Conservation (phyloP, 2,888 invertebrate species). For the Macaria notata region DNA sequence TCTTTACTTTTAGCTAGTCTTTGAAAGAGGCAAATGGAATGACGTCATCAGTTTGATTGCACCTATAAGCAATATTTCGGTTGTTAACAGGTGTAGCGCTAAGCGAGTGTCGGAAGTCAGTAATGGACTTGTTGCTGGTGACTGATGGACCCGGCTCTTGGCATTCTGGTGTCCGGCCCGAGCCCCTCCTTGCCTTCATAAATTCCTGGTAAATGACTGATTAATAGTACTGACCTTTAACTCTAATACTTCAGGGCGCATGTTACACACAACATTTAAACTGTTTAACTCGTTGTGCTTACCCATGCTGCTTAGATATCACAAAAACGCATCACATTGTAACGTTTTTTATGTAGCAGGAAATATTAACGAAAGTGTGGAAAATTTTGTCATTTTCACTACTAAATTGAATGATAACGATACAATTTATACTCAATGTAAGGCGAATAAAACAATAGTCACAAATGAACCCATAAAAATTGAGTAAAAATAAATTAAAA, state of each 20-base stretch:
- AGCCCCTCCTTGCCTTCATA: conserved; percentile 5
- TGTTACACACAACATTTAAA: too few species aligned
- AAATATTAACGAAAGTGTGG: too few species aligned
- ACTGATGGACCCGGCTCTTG: conserved; percentile 50
- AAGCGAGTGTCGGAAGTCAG: conserved; percentile 56
- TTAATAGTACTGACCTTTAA: conserved; percentile 10
- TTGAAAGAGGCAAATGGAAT: neutral
- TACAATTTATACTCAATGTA: too few species aligned
- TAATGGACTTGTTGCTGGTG: conserved; percentile 72
- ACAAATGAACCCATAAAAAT: too few species aligned
- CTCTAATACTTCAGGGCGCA: neutral
- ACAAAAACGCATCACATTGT: too few species aligned
- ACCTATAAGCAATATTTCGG: conserved; percentile 28
- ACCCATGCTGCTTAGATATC: too few species aligned
- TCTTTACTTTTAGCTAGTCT: neutral
- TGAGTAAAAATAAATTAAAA: too few species aligned
- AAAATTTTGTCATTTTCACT: too few species aligned
- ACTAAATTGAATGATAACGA: too few species aligned
- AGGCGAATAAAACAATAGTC: too few species aligned
- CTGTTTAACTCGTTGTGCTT: too few species aligned
- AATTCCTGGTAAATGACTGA: conserved; percentile 11
- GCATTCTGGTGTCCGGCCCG: conserved; percentile 28
- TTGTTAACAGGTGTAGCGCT: conserved; percentile 46
- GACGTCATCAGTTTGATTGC: conserved; percentile 12
- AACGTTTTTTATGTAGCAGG: too few species aligned